phyloP scores from a whole-genome alignment of 2,113 vertebrate species.

The Beaufortia kweichowensis region DNA sequence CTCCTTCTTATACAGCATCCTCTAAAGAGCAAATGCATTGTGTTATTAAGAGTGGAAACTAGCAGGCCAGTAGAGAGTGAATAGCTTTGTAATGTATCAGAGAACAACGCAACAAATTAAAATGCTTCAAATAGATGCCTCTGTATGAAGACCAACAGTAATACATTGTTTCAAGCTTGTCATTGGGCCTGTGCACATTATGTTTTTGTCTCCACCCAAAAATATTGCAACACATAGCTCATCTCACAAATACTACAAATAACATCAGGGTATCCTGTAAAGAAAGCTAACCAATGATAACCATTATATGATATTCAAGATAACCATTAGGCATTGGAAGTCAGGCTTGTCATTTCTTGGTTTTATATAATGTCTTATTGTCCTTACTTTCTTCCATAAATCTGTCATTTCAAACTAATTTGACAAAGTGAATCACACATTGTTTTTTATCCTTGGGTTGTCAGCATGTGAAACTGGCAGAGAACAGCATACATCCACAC shows the following conservation, averaged over 20 bases:
- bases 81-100: constrained; percentile 16
- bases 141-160: neutral
- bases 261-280: neutral
- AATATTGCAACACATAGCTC: too few species aligned
- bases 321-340: too few species aligned
- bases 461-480: neutral
- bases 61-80: neutral
- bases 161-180: neutral
- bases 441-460: neutral
- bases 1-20: constrained; percentile 32
- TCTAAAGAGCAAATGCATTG: constrained; percentile 41
- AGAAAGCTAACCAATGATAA: neutral
- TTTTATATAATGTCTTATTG: neutral
- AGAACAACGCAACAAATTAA: neutral
- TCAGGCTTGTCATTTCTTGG: too few species aligned
- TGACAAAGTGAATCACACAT: neutral
- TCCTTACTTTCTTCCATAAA: neutral
- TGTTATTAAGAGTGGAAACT: constrained; percentile 17
- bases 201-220: constrained; percentile 8
- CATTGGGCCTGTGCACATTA: neutral
- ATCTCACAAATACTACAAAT: constrained; percentile 3
- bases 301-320: too few species aligned
- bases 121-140: neutral
- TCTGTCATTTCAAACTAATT: neutral
- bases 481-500: constrained; percentile 14